These are phyloP conservation scores for Clarias macrocephalus DNA, from an alignment of 2,113 vertebrate genomes.

Conservation along the genomic window DNA sequence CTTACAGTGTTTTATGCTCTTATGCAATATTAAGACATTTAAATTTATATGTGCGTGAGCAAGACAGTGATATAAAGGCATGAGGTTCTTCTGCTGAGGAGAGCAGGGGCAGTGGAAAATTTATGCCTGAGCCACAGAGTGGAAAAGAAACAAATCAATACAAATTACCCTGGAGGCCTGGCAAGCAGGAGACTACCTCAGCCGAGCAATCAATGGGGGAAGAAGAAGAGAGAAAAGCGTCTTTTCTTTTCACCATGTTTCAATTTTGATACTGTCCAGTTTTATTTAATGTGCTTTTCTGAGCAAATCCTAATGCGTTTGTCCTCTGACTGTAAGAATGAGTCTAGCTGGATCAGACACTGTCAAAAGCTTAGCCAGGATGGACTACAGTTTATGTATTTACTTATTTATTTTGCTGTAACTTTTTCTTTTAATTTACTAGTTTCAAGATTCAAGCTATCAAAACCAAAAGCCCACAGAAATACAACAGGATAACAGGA, in stretches of 20 bases:
- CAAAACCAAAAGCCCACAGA: too few species aligned
- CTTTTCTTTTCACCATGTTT: neutral
- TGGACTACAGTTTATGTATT: neutral
- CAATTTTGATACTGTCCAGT: neutral
- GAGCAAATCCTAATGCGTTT: neutral
- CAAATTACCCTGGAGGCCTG: constrained; percentile 23
- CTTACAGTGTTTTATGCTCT: neutral
- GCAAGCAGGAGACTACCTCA: neutral
- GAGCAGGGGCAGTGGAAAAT: constrained; percentile 12
- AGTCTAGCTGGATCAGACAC: neutral
- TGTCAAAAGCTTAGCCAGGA: neutral
- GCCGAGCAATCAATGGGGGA: neutral
- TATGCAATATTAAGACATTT: constrained; percentile 3
- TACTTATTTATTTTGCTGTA: neutral
- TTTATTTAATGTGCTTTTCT: neutral
- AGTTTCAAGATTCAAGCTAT: too few species aligned
- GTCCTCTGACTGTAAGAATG: neutral
- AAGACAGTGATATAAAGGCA: constrained; percentile 17
- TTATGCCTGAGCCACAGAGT: neutral
- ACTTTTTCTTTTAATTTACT: neutral
- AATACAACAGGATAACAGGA: too few species aligned
- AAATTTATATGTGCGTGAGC: neutral
- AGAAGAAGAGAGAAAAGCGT: neutral
- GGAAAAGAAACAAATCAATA: constrained; percentile 37
- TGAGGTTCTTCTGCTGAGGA: neutral